Conservation (phyloP, 2,113 vertebrate genomes). For the Thunnus thynnus region DNA sequence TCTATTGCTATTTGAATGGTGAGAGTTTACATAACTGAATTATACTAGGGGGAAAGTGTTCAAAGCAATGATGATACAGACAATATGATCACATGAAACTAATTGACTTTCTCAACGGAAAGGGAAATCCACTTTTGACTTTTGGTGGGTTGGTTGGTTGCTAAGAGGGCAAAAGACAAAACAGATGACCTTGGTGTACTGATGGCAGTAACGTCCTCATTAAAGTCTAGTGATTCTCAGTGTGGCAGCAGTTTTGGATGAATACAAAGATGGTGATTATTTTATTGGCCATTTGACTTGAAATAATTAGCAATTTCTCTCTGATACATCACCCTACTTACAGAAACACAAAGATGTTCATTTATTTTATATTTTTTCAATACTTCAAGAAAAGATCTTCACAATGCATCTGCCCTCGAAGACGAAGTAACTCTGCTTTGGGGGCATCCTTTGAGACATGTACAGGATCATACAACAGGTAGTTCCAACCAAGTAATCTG, state of each 20-base stretch:
- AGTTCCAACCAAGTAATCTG: too few relatives aligned
- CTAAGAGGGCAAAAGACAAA: too few relatives aligned
- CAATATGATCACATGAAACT: neutral
- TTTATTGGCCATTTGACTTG: constrained; percentile 10
- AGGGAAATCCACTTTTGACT: too few relatives aligned
- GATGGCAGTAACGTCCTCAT: too few relatives aligned
- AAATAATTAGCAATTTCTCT: neutral
- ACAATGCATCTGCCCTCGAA: too few relatives aligned
- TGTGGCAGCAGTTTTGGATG: neutral
- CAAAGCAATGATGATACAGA: neutral
- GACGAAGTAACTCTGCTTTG: too few relatives aligned
- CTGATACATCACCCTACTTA: neutral
- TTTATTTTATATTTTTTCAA: neutral
- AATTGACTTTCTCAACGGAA: neutral
- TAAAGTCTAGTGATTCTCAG: neutral
- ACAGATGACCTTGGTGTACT: too few relatives aligned
- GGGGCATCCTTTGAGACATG: neutral
- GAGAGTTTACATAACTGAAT: neutral
- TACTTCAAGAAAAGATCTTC: neutral
- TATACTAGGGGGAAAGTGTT: neutral
- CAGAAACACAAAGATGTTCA: neutral
- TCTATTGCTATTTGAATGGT: neutral
- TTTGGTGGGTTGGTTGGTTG: too few relatives aligned
- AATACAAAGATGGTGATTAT: neutral
- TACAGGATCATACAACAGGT: neutral